Percentiles rank a stretch among this genome's conserved stretches.
Evolutionary conservation across 2,797 vertebrate genomes (phyloP).

Genomic region (Takifugu ocellatus): DNA sequence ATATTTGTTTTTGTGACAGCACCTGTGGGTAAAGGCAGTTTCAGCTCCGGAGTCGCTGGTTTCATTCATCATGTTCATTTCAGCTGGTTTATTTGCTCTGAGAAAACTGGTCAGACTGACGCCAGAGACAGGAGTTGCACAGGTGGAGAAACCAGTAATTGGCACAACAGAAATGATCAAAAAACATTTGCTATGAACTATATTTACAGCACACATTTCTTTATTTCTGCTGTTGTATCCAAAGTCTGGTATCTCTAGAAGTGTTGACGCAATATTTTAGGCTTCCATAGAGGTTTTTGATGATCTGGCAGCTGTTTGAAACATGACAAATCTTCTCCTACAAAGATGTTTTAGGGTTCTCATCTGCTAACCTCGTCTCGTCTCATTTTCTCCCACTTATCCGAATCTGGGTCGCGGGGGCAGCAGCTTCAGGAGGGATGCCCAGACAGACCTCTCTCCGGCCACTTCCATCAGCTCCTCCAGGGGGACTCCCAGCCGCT

Average conservation of each 20-base stretch:
- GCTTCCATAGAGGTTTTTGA: conserved; percentile 4
- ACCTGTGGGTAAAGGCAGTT: conserved; percentile 18
- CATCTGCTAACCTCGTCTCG: too few relatives aligned
- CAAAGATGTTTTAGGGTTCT: background rate
- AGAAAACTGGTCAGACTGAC: conserved; percentile 31
- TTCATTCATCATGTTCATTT: conserved; percentile 41
- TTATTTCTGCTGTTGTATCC: background rate
- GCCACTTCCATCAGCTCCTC: too few relatives aligned
- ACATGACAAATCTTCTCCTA: background rate
- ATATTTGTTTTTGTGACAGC: conserved; percentile 39
- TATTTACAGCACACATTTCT: background rate
- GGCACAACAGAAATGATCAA: background rate
- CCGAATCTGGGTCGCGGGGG: too few relatives aligned
- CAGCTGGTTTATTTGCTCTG: conserved; percentile 44
- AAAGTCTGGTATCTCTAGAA: background rate
- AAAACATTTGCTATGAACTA: conserved; percentile 7
- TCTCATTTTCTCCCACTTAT: too few relatives aligned
- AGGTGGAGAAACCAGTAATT: background rate
- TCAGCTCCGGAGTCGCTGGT: conserved; percentile 14
- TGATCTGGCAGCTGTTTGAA: background rate
- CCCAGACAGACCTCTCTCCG: too few relatives aligned
- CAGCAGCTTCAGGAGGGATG: too few relatives aligned
- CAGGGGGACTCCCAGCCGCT: too few relatives aligned
- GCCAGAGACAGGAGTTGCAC: conserved; percentile 6
- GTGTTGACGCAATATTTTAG: conserved; percentile 4